phyloP scores from a whole-genome alignment of 1,140 invertebrate genomes.

The Cheumatopsyche charites region DNA sequence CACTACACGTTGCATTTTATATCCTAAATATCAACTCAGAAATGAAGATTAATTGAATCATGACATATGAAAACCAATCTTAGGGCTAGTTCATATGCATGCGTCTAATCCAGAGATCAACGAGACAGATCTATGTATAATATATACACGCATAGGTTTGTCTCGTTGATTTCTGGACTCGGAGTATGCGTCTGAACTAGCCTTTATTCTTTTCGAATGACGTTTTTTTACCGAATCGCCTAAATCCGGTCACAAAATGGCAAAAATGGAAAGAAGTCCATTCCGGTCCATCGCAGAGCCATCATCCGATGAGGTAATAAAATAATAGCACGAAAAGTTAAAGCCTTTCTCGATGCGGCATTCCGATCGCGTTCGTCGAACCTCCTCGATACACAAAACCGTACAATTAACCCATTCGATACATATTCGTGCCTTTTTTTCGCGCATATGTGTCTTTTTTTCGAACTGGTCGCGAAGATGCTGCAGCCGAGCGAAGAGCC shows the following conservation, averaged over 20 bases:
- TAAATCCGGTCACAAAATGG: background rate
- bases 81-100: no score
- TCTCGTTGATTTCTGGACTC: no score
- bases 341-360: slow-evolving; percentile 30
- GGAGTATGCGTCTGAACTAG: no score
- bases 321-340: slow-evolving; percentile 35
- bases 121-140: no score
- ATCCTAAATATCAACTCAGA: no score
- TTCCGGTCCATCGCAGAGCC: background rate
- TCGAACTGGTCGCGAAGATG: background rate
- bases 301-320: slow-evolving; percentile 31
- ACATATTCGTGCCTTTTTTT: slow-evolving; percentile 15
- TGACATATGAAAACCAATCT: no score
- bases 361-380: slow-evolving; percentile 38
- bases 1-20: no score
- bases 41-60: no score
- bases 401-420: slow-evolving; percentile 39
- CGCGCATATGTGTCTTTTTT: slow-evolving; percentile 6
- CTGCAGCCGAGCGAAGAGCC: slow-evolving; percentile 15
- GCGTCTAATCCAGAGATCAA: no score
- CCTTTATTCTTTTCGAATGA: no score
- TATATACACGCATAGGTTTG: no score
- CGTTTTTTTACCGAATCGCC: no score
- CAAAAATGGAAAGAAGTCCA: background rate
- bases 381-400: slow-evolving; percentile 35